These are phyloP conservation scores for Mormyrus proboscirostris DNA, from an alignment of 2,797 vertebrate species.

Conservation along the genomic window DNA sequence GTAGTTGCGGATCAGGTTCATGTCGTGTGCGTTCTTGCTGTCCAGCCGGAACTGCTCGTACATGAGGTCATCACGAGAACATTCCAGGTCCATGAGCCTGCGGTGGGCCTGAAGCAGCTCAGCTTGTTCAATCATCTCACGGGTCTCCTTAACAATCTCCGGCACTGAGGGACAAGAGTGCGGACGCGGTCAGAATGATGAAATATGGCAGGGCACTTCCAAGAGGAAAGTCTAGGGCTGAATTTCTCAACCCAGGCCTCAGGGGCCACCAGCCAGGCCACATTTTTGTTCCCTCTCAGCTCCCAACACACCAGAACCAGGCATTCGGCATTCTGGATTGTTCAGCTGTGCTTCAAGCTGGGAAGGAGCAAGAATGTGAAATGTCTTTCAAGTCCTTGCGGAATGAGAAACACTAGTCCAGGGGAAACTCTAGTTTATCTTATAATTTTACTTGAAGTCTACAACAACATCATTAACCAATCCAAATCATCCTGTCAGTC, in stretches of 20 bases:
- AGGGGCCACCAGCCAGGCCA: neutral
- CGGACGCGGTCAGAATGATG: neutral
- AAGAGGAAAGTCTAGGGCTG: neutral
- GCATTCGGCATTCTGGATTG: neutral
- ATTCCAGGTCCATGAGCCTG: slow-evolving; percentile 93
- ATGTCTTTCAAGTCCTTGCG: neutral
- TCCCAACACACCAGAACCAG: neutral
- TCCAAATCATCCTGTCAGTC: neutral
- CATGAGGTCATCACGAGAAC: slow-evolving; percentile 90
- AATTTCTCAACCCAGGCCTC: neutral
- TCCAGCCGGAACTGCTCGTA: slow-evolving; percentile 96
- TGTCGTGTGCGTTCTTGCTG: slow-evolving; percentile 87
- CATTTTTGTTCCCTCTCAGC: neutral
- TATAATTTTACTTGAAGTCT: neutral
- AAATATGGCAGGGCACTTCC: neutral
- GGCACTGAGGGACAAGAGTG: slow-evolving; percentile 64
- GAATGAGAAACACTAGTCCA: neutral
- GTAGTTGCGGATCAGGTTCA: slow-evolving; percentile 85
- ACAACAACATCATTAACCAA: neutral
- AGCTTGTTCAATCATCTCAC: slow-evolving; percentile 81
- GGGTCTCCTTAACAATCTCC: slow-evolving; percentile 85
- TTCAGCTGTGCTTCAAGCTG: neutral
- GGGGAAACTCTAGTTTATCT: neutral
- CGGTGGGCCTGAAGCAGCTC: slow-evolving; percentile 86
- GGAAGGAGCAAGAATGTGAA: neutral